phyloP scores from a whole-genome alignment of 2,113 vertebrate species.

The Malaclemys terrapin region DNA sequence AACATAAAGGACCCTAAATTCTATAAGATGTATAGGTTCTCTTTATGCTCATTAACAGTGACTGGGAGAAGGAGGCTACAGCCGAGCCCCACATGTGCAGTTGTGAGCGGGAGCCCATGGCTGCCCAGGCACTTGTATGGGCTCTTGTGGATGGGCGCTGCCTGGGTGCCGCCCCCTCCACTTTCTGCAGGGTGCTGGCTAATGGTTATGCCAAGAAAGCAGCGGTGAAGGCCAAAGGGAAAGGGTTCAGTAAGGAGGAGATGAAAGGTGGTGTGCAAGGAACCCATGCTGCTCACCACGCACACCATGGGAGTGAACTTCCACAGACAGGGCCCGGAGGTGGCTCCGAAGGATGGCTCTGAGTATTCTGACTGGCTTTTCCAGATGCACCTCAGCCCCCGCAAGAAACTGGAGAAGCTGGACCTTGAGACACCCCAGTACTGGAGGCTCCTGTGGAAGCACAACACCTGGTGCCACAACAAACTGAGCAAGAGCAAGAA shows the following conservation, averaged over 20 bases:
- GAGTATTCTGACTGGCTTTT: slow-evolving; percentile 96
- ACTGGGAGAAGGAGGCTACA: too few relatives aligned
- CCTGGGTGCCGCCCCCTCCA: rapidly evolving
- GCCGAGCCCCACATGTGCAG: not conserved
- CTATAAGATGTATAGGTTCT: too few relatives aligned
- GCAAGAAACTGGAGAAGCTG: slow-evolving; percentile 85
- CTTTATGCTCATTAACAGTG: too few relatives aligned
- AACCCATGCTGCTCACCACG: slow-evolving; percentile 83
- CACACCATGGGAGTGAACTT: slow-evolving; percentile 91
- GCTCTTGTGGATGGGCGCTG: not conserved
- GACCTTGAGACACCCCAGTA: slow-evolving; percentile 82
- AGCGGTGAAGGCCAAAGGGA: slow-evolving; percentile 86
- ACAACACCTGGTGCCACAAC: slow-evolving; percentile 88
- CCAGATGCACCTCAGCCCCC: slow-evolving; percentile 83
- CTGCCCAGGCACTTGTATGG: not conserved
- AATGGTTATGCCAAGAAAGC: slow-evolving; percentile 71
- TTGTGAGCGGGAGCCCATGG: slow-evolving; percentile 6
- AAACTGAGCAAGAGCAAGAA: slow-evolving; percentile 85
- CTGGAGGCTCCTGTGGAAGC: slow-evolving; percentile 89
- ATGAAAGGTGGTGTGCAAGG: slow-evolving; percentile 88
- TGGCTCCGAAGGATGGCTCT: slow-evolving; percentile 80
- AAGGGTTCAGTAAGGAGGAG: slow-evolving; percentile 79
- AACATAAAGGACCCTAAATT: too few relatives aligned
- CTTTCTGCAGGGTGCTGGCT: not conserved
- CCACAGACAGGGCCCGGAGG: slow-evolving; percentile 89